These are phyloP conservation scores for Drosophila rhopaloa DNA, from an alignment of 1,140 invertebrate genomes.

Conservation along the genomic window DNA sequence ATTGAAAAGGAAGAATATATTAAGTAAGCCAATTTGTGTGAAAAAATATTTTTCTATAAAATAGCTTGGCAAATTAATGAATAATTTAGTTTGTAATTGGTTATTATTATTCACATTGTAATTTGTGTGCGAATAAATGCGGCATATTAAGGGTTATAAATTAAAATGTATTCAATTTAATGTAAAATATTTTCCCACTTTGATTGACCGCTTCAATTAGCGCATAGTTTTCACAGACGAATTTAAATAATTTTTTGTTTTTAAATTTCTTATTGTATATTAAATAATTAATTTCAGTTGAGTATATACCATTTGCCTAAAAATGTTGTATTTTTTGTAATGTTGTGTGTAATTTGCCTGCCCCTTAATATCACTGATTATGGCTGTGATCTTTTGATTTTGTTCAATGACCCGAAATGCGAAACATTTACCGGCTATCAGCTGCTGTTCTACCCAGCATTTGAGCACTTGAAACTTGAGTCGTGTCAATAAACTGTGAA, in stretches of 20 bases:
- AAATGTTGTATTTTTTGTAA: background rate
- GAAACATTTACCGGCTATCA: slow-evolving; percentile 34
- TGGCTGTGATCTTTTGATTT: background rate
- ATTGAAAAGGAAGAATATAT: slow-evolving; percentile 10
- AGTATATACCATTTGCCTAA: no score
- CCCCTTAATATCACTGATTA: background rate
- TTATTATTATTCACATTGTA: slow-evolving; percentile 1
- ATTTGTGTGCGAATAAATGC: slow-evolving; percentile 2
- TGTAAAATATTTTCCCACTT: slow-evolving; percentile 5
- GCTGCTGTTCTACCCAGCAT: slow-evolving; percentile 15
- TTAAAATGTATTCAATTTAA: slow-evolving; percentile 9
- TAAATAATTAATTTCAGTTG: no score
- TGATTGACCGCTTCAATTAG: slow-evolving; percentile 3
- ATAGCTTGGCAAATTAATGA: slow-evolving; percentile 4
- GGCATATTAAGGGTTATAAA: background rate
- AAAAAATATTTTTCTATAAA: background rate
- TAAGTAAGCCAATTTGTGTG: background rate
- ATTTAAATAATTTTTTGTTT: background rate
- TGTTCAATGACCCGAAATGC: slow-evolving; percentile 28
- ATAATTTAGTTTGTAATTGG: slow-evolving; percentile 13
- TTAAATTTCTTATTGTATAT: background rate
- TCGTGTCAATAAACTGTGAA: slow-evolving; percentile 66
- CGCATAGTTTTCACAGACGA: background rate
- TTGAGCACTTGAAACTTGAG: slow-evolving; percentile 43
- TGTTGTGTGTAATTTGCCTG: background rate